phyloP scores from a whole-genome alignment of 2,888 invertebrate genomes.

The Strigamia crassipes region DNA sequence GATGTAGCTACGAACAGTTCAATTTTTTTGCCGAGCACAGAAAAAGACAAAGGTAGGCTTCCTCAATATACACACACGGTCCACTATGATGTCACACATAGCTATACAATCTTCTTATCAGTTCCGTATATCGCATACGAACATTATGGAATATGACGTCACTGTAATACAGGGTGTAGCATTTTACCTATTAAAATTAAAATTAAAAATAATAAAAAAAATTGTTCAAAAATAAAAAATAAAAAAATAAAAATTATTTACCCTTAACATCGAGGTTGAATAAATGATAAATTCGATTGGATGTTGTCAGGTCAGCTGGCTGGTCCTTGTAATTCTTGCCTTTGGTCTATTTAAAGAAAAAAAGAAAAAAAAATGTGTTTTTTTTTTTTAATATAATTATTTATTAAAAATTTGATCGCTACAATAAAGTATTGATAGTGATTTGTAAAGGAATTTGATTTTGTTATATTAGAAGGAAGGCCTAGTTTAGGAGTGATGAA shows the following conservation, averaged over 20 bases:
- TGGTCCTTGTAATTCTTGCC: constrained; percentile 47
- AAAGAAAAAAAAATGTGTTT: neutral
- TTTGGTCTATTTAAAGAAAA: constrained; percentile 47
- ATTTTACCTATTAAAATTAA: neutral
- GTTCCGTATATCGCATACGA: neutral
- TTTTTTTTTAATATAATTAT: too few relatives aligned
- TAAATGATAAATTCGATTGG: constrained; percentile 14
- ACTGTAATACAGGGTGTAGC: constrained; percentile 15
- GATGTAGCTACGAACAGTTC: constrained; percentile 14
- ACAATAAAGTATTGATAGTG: neutral
- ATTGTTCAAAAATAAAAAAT: neutral
- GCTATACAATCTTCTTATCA: neutral
- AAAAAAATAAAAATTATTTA: neutral
- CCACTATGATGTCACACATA: constrained; percentile 17
- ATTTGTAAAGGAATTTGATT: constrained; percentile 7
- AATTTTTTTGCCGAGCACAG: constrained; percentile 20
- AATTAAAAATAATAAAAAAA: neutral
- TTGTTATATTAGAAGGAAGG: constrained; percentile 1
- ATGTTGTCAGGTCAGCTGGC: constrained; percentile 45
- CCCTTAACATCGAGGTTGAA: constrained; percentile 31
- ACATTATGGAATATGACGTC: constrained; percentile 1
- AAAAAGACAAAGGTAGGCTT: constrained; percentile 28
- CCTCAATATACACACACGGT: constrained; percentile 25
- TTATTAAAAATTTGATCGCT: neutral
- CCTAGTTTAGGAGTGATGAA: constrained; percentile 23